Percentiles rank a stretch among this genome's conserved stretches.
Conservation (phyloP, 2,888 invertebrate genomes). For the Drosophila mayaguana region DNA sequence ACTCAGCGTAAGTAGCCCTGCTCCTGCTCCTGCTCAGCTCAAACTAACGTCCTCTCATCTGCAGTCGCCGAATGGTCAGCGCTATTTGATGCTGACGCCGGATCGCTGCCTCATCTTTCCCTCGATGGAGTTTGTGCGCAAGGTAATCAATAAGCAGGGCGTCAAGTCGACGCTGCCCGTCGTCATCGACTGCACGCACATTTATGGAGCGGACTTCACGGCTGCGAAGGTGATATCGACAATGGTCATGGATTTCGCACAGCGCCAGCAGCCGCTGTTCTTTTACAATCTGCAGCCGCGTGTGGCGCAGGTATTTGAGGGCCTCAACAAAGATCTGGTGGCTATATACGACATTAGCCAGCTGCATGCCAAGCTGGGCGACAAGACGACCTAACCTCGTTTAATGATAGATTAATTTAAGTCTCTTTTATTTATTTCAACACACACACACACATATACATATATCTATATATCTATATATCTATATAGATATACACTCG, state of each 20-base stretch:
- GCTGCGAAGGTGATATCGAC: slow-evolving; percentile 93
- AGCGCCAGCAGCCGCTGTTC: slow-evolving; percentile 90
- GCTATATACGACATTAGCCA: slow-evolving; percentile 91
- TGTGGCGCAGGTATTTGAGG: slow-evolving; percentile 92
- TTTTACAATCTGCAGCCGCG: slow-evolving; percentile 94
- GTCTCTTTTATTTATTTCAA: slow-evolving; percentile 56
- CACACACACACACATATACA: background rate
- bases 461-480: background rate
- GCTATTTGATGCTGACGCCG: slow-evolving; percentile 93
- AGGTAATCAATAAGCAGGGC: slow-evolving; percentile 93
- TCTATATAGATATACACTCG: background rate
- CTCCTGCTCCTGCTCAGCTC: no score
- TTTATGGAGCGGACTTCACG: slow-evolving; percentile 95
- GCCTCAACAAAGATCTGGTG: slow-evolving; percentile 90
- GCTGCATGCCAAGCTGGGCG: slow-evolving; percentile 88
- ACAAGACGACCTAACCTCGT: slow-evolving; percentile 69
- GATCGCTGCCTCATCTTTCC: slow-evolving; percentile 96
- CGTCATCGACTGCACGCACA: slow-evolving; percentile 94
- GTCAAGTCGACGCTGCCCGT: slow-evolving; percentile 89
- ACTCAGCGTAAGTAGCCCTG: slow-evolving; percentile 87
- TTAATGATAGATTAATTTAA: slow-evolving; percentile 54
- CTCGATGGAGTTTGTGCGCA: slow-evolving; percentile 94
- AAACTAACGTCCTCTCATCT: background rate
- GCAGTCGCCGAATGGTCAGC: slow-evolving; percentile 88
- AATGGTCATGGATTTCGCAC: slow-evolving; percentile 91